Evolutionary conservation across 2,113 vertebrate genomes (phyloP).

Genomic region (Strix aluco): DNA sequence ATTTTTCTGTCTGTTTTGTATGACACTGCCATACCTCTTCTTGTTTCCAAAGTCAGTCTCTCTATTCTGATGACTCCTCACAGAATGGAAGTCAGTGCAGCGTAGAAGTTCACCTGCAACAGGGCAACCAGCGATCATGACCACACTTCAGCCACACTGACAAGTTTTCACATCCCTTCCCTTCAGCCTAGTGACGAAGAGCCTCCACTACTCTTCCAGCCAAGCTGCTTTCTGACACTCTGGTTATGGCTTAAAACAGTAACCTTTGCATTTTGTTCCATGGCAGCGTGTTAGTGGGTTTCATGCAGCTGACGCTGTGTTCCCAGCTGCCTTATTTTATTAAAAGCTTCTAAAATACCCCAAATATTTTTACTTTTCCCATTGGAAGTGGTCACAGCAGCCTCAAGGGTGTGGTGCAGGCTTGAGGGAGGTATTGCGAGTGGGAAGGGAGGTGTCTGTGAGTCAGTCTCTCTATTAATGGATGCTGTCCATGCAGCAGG

Average conservation of each 20-base stretch:
- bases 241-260: background rate
- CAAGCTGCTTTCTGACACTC: background rate
- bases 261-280: background rate
- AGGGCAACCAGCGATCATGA: background rate
- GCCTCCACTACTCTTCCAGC: background rate
- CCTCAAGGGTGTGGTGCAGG: slow-evolving; percentile 1
- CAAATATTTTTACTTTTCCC: background rate
- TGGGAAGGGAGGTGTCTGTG: slow-evolving; percentile 34
- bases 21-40: background rate
- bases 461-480: slow-evolving; percentile 4
- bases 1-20: background rate
- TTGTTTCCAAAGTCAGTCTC: background rate
- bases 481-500: background rate
- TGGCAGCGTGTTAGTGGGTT: background rate
- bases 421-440: background rate
- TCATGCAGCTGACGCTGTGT: background rate
- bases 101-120: background rate
- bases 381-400: background rate
- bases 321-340: background rate
- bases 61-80: background rate
- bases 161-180: background rate
- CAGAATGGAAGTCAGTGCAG: background rate
- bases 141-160: background rate
- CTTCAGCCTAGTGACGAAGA: background rate
- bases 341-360: background rate